Percentiles rank a stretch among this genome's conserved stretches.
These are phyloP conservation scores for Pseudeuparius sepicola DNA, from an alignment of 2,888 invertebrate species.

Conservation along the genomic window DNA sequence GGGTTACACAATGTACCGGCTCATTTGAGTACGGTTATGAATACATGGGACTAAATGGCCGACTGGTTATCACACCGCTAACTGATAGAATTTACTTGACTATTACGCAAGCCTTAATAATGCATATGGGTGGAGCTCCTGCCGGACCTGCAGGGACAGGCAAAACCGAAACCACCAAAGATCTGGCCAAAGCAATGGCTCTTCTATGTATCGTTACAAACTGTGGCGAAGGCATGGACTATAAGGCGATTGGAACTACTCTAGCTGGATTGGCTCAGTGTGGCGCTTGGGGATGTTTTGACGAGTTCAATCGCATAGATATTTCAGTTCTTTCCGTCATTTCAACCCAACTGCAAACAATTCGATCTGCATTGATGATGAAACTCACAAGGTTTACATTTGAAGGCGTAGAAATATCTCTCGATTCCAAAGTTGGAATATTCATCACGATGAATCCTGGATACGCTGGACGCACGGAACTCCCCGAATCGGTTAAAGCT, in stretches of 20 bases:
- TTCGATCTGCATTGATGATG: slow-evolving; percentile 70
- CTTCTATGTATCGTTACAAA: slow-evolving; percentile 78
- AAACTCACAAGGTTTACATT: slow-evolving; percentile 62
- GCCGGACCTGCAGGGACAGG: slow-evolving; percentile 79
- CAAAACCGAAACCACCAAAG: slow-evolving; percentile 88
- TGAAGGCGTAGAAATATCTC: slow-evolving; percentile 56
- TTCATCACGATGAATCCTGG: slow-evolving; percentile 96
- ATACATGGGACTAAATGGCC: slow-evolving; percentile 88
- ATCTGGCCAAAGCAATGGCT: slow-evolving; percentile 82
- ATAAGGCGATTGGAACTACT: slow-evolving; percentile 68
- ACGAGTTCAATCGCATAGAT: slow-evolving; percentile 90
- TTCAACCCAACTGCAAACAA: slow-evolving; percentile 83
- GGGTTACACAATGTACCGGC: slow-evolving; percentile 77
- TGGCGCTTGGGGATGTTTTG: slow-evolving; percentile 95
- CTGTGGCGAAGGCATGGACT: slow-evolving; percentile 92
- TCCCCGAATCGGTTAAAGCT: slow-evolving; percentile 88
- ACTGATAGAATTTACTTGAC: slow-evolving; percentile 90
- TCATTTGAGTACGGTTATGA: slow-evolving; percentile 89
- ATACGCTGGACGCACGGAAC: slow-evolving; percentile 82
- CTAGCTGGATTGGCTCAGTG: slow-evolving; percentile 71
- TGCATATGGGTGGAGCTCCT: slow-evolving; percentile 87
- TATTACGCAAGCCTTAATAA: slow-evolving; percentile 83
- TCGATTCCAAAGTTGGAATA: slow-evolving; percentile 81
- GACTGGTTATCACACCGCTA: slow-evolving; percentile 83
- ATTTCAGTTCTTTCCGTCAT: slow-evolving; percentile 88